These are phyloP conservation scores for Panurus biarmicus DNA, from an alignment of 2,113 vertebrate genomes.

Conservation along the genomic window DNA sequence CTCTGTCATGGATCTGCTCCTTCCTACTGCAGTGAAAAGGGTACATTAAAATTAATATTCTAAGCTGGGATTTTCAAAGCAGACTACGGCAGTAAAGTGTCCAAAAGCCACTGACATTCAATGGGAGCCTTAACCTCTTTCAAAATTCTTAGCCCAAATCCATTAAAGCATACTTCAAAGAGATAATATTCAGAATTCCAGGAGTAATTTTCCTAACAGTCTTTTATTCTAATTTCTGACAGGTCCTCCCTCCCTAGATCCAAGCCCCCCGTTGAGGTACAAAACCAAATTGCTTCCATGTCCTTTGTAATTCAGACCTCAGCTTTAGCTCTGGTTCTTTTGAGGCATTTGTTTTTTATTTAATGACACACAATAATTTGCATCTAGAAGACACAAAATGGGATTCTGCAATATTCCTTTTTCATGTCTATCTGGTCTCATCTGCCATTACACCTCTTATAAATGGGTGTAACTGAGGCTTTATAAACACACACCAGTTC, in stretches of 20 bases:
- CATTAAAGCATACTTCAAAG: slow-evolving; percentile 29
- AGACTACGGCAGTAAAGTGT: neutral
- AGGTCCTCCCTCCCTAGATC: neutral
- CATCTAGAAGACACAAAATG: neutral
- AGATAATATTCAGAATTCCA: slow-evolving; percentile 5
- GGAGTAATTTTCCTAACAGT: slow-evolving; percentile 10
- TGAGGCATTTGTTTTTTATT: neutral
- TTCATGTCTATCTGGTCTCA: neutral
- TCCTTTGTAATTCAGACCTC: neutral
- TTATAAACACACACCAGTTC: neutral
- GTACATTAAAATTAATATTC: slow-evolving; percentile 13
- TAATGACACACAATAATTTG: neutral
- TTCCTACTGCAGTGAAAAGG: neutral
- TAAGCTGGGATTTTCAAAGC: slow-evolving; percentile 25
- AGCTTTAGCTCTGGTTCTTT: neutral
- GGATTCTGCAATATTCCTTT: neutral
- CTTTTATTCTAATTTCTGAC: slow-evolving; percentile 1
- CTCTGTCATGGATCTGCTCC: neutral
- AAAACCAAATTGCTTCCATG: neutral
- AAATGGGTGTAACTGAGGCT: neutral
- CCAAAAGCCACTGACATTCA: slow-evolving; percentile 13
- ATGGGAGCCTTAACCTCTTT: neutral
- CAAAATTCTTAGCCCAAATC: slow-evolving; percentile 24
- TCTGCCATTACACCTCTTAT: neutral
- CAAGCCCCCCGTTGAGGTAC: neutral